A percentile compares a stretch with the other conserved stretches of the same genome.
Conservation (phyloP, 2,888 invertebrate genomes). For the Augiades crinisus region DNA sequence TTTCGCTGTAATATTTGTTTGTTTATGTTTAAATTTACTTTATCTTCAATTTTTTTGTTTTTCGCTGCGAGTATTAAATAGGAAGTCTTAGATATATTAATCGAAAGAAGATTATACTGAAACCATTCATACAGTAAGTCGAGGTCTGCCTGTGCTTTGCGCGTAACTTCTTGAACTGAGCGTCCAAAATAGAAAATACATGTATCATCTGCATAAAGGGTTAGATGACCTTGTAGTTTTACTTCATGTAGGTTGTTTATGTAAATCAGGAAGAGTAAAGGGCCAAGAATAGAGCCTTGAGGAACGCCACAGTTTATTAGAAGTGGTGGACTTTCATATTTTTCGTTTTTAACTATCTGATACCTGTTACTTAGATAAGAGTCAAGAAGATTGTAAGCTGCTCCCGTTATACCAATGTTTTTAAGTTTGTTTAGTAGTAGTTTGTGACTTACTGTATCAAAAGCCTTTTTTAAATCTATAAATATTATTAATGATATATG, state of each 20-base stretch:
- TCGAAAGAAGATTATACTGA: background rate
- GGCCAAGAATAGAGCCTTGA: background rate
- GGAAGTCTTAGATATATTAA: background rate
- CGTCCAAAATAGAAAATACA: slow-evolving; percentile 1
- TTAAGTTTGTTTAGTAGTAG: background rate
- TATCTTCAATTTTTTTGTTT: background rate
- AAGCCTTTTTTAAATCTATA: slow-evolving; percentile 2
- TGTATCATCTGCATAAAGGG: background rate
- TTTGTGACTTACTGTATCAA: background rate
- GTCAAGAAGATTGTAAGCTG: background rate
- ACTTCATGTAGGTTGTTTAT: background rate
- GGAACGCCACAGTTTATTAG: background rate
- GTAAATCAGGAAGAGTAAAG: background rate
- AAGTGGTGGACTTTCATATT: background rate
- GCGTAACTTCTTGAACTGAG: background rate
- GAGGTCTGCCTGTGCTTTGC: background rate
- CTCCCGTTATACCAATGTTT: background rate
- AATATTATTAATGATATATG: background rate
- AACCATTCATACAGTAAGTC: background rate
- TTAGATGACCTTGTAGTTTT: background rate
- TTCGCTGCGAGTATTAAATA: background rate
- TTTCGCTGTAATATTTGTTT: background rate
- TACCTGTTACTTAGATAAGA: background rate
- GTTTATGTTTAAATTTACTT: background rate
- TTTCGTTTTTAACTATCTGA: background rate